Evolutionary conservation across 2,113 vertebrate species (phyloP).

Genomic region (Aldabrachelys gigantea): DNA sequence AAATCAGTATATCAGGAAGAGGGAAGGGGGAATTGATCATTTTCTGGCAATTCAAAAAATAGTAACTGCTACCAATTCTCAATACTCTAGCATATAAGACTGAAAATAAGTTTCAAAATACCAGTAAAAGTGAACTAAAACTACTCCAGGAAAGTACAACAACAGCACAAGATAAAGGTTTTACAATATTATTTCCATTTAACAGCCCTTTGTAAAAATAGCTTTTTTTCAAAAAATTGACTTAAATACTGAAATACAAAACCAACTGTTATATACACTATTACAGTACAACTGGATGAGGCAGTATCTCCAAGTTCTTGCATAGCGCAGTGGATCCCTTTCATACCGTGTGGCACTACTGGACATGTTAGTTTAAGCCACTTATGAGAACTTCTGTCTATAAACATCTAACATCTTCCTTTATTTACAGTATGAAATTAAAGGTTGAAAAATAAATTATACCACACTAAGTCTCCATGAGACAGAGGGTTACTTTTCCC

Average conservation of each 20-base stretch:
- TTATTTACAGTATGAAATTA: accelerated
- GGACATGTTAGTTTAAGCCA: background rate
- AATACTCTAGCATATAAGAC: constrained; percentile 55
- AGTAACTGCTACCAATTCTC: constrained; percentile 58
- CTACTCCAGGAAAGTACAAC: constrained; percentile 36
- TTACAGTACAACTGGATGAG: constrained; percentile 58
- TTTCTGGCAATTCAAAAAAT: constrained; percentile 43
- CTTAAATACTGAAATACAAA: constrained; percentile 77
- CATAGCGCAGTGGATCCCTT: constrained; percentile 19
- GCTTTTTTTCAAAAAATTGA: constrained; percentile 57
- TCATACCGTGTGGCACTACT: background rate
- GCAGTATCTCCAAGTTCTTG: constrained; percentile 4
- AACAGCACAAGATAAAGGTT: constrained; percentile 50
- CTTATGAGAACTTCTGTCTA: background rate
- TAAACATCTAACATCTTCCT: background rate
- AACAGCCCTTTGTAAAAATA: constrained; percentile 67
- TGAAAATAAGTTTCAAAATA: constrained; percentile 52
- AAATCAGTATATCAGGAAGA: background rate
- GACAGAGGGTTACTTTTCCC: background rate
- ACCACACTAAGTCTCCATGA: background rate
- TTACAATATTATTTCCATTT: constrained; percentile 57
- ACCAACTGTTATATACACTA: constrained; percentile 32
- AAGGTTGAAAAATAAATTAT: background rate
- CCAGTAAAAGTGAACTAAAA: constrained; percentile 45
- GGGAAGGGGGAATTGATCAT: background rate